A percentile compares a stretch with the other conserved stretches of the same genome.
phyloP scores from a whole-genome alignment of 2,888 invertebrate species.

The Cheilosia urbana region DNA sequence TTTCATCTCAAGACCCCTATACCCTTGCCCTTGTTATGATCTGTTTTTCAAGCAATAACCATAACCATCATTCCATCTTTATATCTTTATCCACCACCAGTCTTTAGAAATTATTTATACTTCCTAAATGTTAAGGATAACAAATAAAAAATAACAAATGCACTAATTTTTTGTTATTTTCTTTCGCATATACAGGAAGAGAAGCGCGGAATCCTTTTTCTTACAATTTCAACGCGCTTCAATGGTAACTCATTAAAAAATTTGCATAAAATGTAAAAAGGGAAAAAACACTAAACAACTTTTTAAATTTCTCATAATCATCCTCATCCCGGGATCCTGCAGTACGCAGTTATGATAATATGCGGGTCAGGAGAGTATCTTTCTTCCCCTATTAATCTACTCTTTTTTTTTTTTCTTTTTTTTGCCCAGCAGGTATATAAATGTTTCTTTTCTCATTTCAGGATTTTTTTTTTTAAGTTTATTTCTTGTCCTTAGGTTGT shows the following conservation, averaged over 20 bases:
- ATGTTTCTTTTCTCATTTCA: conserved; percentile 16
- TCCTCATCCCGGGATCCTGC: conserved; percentile 31
- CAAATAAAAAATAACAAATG: not conserved
- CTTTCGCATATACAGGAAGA: not conserved
- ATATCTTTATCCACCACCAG: too few relatives aligned
- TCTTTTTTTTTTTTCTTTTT: not conserved
- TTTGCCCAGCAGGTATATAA: not conserved
- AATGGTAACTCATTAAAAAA: conserved; percentile 69
- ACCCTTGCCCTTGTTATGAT: too few relatives aligned
- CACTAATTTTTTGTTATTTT: not conserved
- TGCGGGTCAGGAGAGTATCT: conserved; percentile 53
- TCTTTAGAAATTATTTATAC: too few relatives aligned
- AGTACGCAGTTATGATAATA: conserved; percentile 34
- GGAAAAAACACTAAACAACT: conserved; percentile 29
- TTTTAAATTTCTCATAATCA: conserved; percentile 65
- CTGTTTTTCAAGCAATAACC: too few relatives aligned
- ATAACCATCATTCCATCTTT: too few relatives aligned
- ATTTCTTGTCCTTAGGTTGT: too few relatives aligned
- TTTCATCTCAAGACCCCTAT: too few relatives aligned
- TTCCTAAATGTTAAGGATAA: not conserved
- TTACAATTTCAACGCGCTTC: conserved; percentile 1
- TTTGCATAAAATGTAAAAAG: conserved; percentile 43
- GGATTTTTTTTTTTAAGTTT: not conserved
- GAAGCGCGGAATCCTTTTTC: not conserved
- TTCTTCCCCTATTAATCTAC: not conserved